Conservation (phyloP, 2,888 invertebrate species). For the Drosophila pullipes region DNA sequence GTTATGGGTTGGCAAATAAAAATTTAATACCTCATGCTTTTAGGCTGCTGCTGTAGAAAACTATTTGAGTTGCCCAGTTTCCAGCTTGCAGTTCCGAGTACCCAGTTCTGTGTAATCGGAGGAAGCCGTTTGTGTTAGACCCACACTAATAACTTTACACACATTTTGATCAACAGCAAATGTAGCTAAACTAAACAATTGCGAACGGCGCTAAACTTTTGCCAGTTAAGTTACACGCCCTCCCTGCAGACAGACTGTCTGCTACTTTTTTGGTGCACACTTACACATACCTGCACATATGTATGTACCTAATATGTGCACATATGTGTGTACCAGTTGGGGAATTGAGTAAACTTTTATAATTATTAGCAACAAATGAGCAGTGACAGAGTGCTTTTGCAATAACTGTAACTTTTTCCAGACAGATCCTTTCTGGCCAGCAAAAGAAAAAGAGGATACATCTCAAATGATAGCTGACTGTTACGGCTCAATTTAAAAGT, state of each 20-base stretch:
- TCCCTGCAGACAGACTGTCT: conserved; percentile 41
- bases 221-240: conserved; percentile 3
- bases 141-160: conserved; percentile 49
- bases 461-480: conserved; percentile 70
- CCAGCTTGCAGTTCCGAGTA: not conserved
- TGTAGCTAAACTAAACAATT: conserved; percentile 69
- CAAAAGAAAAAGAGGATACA: conserved; percentile 19
- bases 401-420: conserved; percentile 60
- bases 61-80: conserved; percentile 57
- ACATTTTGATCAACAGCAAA: conserved; percentile 63
- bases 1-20: conserved; percentile 72
- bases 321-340: conserved; percentile 54
- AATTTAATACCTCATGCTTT: conserved; percentile 72
- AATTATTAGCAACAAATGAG: conserved; percentile 81
- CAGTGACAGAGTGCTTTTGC: conserved; percentile 77
- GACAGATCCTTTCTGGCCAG: conserved; percentile 31
- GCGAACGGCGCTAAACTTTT: conserved; percentile 57
- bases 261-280: conserved; percentile 44
- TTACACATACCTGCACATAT: conserved; percentile 11
- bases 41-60: conserved; percentile 55
- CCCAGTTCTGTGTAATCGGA: conserved; percentile 40
- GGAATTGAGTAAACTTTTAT: conserved; percentile 77
- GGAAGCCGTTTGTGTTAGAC: conserved; percentile 47
- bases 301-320: conserved; percentile 5
- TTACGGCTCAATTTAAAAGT: conserved; percentile 73